Conservation (phyloP, 37 sponge, comb jelly and placozoan genomes). For the Beroe forskalii region DNA sequence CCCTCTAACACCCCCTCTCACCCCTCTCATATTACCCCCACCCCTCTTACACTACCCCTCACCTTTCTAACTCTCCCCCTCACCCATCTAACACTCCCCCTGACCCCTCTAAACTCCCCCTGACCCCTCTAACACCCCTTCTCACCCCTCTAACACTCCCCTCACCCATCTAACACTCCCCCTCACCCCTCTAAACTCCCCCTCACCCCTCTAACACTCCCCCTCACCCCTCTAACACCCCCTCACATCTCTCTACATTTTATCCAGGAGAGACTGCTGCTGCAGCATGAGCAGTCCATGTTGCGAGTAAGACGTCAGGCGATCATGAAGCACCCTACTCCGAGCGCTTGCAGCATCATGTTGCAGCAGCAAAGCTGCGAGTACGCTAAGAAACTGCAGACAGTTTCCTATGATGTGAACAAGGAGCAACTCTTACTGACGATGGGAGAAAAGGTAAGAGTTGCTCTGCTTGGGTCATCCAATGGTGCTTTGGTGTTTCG, state of each 20-base stretch:
- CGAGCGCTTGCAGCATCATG: slow-evolving; percentile 34
- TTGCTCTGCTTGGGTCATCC: no score
- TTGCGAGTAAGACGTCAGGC: slow-evolving; percentile 30
- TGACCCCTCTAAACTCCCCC: no score
- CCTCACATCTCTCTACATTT: neutral
- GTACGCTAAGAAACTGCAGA: slow-evolving; percentile 39
- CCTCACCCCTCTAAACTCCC: neutral
- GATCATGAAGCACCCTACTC: slow-evolving; percentile 51
- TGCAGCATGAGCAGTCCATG: slow-evolving; percentile 61
- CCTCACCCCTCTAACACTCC: neutral
- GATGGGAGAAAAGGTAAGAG: slow-evolving; percentile 49
- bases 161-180: no score
- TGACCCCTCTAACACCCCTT: no score
- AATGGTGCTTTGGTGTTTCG: no score
- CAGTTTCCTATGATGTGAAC: slow-evolving; percentile 42
- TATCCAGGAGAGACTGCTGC: slow-evolving; percentile 21
- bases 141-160: no score
- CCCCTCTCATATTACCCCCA: no score
- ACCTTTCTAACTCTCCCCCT: no score
- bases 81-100: no score
- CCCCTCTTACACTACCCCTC: no score
- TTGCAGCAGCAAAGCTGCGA: slow-evolving; percentile 51
- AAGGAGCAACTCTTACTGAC: slow-evolving; percentile 30
- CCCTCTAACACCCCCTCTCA: no score
- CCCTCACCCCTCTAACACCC: neutral